Base-by-base conservation (phyloP, 1,140 invertebrate species). In the Panagrolaimus sp. region DNA sequence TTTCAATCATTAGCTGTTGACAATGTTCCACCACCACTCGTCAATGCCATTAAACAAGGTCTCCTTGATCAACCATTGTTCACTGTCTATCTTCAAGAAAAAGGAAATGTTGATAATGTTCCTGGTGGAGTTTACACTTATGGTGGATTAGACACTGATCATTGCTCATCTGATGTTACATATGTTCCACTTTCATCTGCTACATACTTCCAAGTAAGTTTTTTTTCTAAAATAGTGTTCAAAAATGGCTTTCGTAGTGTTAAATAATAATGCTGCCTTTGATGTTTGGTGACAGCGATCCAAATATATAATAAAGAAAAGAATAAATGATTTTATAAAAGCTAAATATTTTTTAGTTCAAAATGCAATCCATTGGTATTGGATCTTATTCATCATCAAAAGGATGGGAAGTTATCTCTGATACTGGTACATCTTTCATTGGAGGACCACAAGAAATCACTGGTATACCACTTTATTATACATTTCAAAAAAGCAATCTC, bases 141-240 rank as follows among this genome's bases (percentile, higher is more conserved):
- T 53, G 76, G 76, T 65, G 74, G 67, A 7, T 31, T 78, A 63
- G 76, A 78, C 62, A 77, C 65, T 16, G 66, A 44, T 14, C 68
- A 78, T 71, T 78, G 76, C 63, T 74, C 66, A 14, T 16, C 64
- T 27, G 43, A 73, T 3, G 77, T 78, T 47, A 67, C 66, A 48
- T 78, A 79, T 43, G 67, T 67, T 23, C 51, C 63, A 31, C 67
- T 78, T 1, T 71, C 77, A 9, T 74, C 71, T 16, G 77, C 76
- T 46, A 74, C 76, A 27, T 78, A 78, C 72, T 78, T 48, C 43
- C 74, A 78, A 64, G n/a, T n/a, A n/a, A n/a, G n/a, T n/a, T n/a
- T n/a, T n/a, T n/a, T n/a, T n/a, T n/a, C n/a, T n/a, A n/a, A n/a
- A n/a, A n/a, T n/a, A n/a, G n/a, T n/a, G n/a, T n/a, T n/a, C n/a